Conservation (phyloP, 2,113 vertebrate species). For the Megaceryle maxima region DNA sequence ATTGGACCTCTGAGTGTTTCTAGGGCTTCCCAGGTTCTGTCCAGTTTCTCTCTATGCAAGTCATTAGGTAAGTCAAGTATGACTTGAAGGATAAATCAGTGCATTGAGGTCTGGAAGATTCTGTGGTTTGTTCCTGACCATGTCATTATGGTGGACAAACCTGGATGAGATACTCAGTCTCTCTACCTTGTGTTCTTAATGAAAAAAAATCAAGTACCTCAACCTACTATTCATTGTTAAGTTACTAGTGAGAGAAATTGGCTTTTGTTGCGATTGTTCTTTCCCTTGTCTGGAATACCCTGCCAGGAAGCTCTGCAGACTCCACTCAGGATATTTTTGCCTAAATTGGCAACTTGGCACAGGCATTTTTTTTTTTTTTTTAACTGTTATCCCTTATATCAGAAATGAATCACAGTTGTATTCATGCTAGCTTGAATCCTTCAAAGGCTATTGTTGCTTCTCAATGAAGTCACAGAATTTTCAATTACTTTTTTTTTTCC, state of each 20-base stretch:
- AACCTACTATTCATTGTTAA: neutral
- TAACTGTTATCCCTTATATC: neutral
- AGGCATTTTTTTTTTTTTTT: accelerated
- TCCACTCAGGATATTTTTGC: neutral
- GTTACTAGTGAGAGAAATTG: neutral
- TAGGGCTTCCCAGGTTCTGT: neutral
- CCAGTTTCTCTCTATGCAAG: neutral
- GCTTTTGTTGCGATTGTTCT: neutral
- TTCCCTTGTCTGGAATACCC: neutral
- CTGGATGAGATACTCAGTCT: neutral
- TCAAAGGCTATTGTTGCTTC: neutral
- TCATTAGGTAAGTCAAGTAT: neutral
- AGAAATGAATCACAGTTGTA: neutral
- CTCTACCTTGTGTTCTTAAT: neutral
- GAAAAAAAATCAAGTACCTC: neutral
- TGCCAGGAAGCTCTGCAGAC: slow-evolving; percentile 7
- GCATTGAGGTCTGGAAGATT: neutral
- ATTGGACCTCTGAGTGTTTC: neutral
- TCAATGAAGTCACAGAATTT: neutral
- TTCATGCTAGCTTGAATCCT: neutral
- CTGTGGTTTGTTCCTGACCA: neutral
- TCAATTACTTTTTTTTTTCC: neutral
- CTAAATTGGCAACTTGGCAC: slow-evolving; percentile 2
- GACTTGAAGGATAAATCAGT: neutral
- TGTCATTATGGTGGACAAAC: neutral